Percentiles rank a stretch among this genome's conserved stretches.
Evolutionary conservation across 2,113 vertebrate genomes (phyloP).

Genomic region (Ctenodactylus gundi): DNA sequence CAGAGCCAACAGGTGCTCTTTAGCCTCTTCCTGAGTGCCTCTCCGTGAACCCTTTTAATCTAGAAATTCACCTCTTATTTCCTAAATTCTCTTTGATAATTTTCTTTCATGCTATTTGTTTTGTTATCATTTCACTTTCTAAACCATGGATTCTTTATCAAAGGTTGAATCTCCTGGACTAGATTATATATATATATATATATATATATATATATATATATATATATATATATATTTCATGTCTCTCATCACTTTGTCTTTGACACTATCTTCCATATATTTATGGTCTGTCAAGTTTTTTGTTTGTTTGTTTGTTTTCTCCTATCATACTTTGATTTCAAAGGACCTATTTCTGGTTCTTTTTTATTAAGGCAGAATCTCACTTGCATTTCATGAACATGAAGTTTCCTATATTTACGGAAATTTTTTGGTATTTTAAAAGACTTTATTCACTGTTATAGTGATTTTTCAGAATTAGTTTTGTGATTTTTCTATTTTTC

Average conservation of each 20-base stretch:
- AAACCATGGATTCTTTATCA: neutral
- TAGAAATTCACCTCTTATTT: neutral
- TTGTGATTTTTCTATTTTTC: neutral
- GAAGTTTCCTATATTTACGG: neutral
- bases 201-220: too few relatives aligned
- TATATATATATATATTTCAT: neutral
- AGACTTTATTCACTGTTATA: neutral
- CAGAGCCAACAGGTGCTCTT: too few relatives aligned
- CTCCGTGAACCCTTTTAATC: neutral
- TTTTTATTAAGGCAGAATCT: conserved; percentile 15
- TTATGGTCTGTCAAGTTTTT: neutral
- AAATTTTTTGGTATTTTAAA: neutral
- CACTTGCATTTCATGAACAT: neutral
- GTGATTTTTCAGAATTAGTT: neutral
- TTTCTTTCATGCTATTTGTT: neutral
- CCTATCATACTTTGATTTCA: conserved; percentile 9
- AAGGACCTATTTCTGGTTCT: conserved; percentile 8
- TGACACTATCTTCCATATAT: neutral
- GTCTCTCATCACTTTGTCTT: neutral
- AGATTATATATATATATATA: too few relatives aligned
- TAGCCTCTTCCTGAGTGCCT: too few relatives aligned
- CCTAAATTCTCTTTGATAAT: neutral
- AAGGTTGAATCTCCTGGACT: neutral
- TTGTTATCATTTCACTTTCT: neutral
- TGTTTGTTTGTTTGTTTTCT: neutral